Conservation (phyloP, 1,140 invertebrate genomes). For the Pseudobourletiella spinata region DNA sequence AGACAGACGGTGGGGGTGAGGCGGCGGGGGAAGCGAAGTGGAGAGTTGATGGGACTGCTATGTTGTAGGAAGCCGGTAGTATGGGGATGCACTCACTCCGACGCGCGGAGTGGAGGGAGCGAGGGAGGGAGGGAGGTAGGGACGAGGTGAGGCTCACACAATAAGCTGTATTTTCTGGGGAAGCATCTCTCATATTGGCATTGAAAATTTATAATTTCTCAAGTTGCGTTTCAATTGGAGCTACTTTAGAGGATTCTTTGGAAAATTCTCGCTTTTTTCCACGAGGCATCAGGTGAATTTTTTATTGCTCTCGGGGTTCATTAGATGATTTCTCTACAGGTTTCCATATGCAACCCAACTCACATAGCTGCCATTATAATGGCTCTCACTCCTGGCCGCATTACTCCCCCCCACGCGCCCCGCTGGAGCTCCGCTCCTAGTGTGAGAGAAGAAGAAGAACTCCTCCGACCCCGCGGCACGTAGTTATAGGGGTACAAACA, state of each 20-base stretch:
- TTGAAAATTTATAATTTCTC: constrained; percentile 36
- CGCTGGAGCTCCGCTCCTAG: too few relatives aligned
- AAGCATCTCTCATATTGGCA: constrained; percentile 33
- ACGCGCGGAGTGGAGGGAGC: not conserved
- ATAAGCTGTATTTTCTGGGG: not conserved
- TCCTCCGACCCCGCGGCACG: too few relatives aligned
- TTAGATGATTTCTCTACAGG: constrained; percentile 37
- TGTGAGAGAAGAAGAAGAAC: too few relatives aligned
- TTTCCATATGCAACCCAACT: constrained; percentile 15
- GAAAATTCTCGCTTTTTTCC: constrained; percentile 29
- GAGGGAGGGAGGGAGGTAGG: not conserved
- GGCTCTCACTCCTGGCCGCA: constrained; percentile 4
- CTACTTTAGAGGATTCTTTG: constrained; percentile 30
- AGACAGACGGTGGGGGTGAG: too few relatives aligned
- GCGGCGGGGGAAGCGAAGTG: too few relatives aligned
- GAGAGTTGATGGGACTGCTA: too few relatives aligned
- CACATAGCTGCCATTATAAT: not conserved
- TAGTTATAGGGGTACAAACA: too few relatives aligned
- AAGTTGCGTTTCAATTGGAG: constrained; percentile 30
- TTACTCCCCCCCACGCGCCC: constrained; percentile 6
- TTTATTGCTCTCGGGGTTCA: constrained; percentile 36
- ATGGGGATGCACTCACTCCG: not conserved
- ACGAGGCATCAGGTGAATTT: constrained; percentile 32
- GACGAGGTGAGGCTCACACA: not conserved
- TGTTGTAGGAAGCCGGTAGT: too few relatives aligned